Conservation (phyloP, 2,113 vertebrate genomes). For the Papio anubis region DNA sequence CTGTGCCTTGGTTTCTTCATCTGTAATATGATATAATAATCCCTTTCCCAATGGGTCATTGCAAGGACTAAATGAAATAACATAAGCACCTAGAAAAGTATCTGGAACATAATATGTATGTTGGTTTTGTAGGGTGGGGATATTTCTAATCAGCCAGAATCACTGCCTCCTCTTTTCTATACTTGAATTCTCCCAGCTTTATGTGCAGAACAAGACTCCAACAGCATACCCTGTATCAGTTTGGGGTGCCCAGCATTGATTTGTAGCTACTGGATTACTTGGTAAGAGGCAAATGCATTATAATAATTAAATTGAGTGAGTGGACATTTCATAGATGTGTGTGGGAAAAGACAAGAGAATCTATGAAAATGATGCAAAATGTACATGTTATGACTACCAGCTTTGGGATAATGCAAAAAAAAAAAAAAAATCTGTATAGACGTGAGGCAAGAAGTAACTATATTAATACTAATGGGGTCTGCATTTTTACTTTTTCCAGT, state of each 20-base stretch:
- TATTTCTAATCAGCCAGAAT: background rate
- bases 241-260: background rate
- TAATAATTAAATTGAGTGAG: background rate
- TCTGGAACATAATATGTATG: background rate
- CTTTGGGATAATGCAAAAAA: background rate
- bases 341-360: background rate
- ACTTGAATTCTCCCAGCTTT: background rate
- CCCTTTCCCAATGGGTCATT: background rate
- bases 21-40: background rate
- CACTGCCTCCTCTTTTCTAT: background rate
- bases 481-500: slow-evolving; percentile 2
- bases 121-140: background rate
- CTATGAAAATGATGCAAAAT: slow-evolving; percentile 15
- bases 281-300: background rate
- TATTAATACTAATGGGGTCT: background rate
- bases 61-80: background rate
- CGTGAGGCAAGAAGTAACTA: background rate
- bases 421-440: background rate
- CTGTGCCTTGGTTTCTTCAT: background rate
- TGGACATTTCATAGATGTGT: background rate
- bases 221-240: background rate
- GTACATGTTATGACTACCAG: background rate
- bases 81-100: background rate
- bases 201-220: background rate
- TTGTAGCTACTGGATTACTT: background rate